A percentile compares a stretch with the other conserved stretches of the same genome.
Conservation (phyloP, 2,797 vertebrate genomes). For the Falco cherrug region DNA sequence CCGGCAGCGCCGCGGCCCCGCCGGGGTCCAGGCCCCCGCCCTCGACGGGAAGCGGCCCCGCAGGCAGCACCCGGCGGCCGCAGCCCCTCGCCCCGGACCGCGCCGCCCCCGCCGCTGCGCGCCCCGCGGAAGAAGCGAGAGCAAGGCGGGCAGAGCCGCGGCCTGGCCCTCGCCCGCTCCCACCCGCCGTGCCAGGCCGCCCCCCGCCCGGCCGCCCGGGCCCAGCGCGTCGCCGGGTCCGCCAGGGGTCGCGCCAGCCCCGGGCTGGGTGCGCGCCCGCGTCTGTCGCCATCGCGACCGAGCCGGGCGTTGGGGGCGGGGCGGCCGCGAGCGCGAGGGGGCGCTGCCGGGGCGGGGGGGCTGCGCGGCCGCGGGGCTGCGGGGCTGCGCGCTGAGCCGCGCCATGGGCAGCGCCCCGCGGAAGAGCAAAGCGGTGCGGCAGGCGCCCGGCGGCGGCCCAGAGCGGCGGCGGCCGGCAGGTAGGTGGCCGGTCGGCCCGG, state of each 20-base stretch:
- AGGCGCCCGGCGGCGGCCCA: neutral
- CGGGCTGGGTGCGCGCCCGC: too few relatives aligned
- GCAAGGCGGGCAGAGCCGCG: too few relatives aligned
- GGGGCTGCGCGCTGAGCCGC: too few relatives aligned
- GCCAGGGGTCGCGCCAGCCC: neutral
- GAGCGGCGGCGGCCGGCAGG: neutral
- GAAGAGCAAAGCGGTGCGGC: neutral
- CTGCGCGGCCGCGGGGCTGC: too few relatives aligned
- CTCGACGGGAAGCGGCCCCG: neutral
- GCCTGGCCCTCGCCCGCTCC: too few relatives aligned
- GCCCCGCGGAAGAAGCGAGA: neutral
- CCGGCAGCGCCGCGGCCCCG: neutral
- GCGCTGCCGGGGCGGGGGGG: neutral
- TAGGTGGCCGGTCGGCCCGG: neutral
- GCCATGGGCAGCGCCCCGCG: conserved; percentile 25
- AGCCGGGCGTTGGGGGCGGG: neutral
- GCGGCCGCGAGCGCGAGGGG: neutral
- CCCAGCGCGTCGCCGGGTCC: neutral
- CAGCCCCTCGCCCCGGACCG: neutral
- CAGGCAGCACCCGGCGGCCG: neutral
- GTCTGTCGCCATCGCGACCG: neutral
- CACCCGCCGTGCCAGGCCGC: too few relatives aligned
- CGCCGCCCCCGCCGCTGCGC: neutral
- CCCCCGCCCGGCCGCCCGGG: too few relatives aligned
- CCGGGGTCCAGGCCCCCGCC: neutral